Evolutionary conservation across 2,797 vertebrate genomes (phyloP), one percentile per base, ranked within the genome.

Genomic region (Euphonia xanthogaster): DNA sequence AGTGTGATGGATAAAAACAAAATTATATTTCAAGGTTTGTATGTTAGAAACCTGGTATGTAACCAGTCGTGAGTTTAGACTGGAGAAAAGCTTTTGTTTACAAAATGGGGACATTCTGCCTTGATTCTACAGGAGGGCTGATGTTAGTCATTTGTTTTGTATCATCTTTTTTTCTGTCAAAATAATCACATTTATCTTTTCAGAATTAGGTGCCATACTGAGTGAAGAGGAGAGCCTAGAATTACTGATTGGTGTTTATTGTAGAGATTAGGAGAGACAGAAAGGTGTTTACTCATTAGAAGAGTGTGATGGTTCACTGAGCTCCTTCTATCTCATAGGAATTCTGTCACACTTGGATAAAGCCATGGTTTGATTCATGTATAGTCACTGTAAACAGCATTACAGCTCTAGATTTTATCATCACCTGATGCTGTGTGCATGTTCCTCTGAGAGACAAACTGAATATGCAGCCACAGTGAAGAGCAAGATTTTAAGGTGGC

Each of bases 211-310:
- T 93, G 74, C 81, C 60, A 48, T 80, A 28, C 16, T 39, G 16
- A 6, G 1, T 65, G 66, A 76, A 76, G 82, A 60, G 27, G 40
- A 92, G 83, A 77, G n/a, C 21, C 60, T 89, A 30, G 55, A 88
- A 72, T 86, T 93, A 47, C 44, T 54, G 74, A 30, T 33, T 57
- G 62, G 21, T 91, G 35, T 93, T 96, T 95, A 77, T 54, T 92
- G 67, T 93, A 82, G 74, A 79, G 88, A 86, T 94, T 92, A 89
- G 75, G 66, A 79, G 19, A 82, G 58, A 68, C 37, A 75, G 65
- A 92, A 88, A 92, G 53, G 68, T 94, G 80, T 95, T 96, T 92
- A 86, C 25, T 91, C 72, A 15, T 95, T 91, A 82, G 79, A 88
- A 62, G 30, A 72, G 70, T 55, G 14, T 60, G 74, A 53, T 85